These are phyloP conservation scores for Arrhopalites spinosus DNA, from an alignment of 2,888 invertebrate genomes.

Conservation along the genomic window DNA sequence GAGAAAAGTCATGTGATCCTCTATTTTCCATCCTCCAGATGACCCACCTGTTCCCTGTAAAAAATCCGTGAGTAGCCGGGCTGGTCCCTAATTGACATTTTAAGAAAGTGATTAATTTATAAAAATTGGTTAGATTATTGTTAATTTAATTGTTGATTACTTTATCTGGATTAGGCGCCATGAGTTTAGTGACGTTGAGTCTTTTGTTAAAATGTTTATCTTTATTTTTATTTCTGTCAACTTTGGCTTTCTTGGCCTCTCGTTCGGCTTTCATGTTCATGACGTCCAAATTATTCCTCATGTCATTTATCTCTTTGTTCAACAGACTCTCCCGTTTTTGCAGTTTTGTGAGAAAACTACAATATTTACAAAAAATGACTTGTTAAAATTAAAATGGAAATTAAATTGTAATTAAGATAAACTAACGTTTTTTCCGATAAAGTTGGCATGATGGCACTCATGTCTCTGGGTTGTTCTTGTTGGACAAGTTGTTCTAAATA, in stretches of 20 bases:
- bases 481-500: conserved; percentile 20
- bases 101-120: too few relatives aligned
- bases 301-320: conserved; percentile 42
- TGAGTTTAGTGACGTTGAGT: conserved; percentile 3
- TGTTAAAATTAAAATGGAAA: not conserved
- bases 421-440: conserved; percentile 40
- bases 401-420: not conserved
- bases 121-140: too few relatives aligned
- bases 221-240: conserved; percentile 19
- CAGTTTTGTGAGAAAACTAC: conserved; percentile 41
- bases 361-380: not conserved
- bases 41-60: conserved; percentile 46
- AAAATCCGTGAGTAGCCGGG: conserved; percentile 40
- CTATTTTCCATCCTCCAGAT: conserved; percentile 46
- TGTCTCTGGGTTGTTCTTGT: conserved; percentile 32
- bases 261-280: conserved; percentile 39
- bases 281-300: conserved; percentile 37
- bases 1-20: conserved; percentile 43
- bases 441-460: conserved; percentile 38
- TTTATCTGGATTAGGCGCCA: not conserved
- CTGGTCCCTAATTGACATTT: conserved; percentile 30
- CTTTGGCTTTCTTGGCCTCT: conserved; percentile 37
- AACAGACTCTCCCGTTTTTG: conserved; percentile 37
- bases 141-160: not conserved
- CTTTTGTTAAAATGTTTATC: not conserved